phyloP scores from a whole-genome alignment of 2,888 invertebrate genomes.

The Aspidiotus destructor region DNA sequence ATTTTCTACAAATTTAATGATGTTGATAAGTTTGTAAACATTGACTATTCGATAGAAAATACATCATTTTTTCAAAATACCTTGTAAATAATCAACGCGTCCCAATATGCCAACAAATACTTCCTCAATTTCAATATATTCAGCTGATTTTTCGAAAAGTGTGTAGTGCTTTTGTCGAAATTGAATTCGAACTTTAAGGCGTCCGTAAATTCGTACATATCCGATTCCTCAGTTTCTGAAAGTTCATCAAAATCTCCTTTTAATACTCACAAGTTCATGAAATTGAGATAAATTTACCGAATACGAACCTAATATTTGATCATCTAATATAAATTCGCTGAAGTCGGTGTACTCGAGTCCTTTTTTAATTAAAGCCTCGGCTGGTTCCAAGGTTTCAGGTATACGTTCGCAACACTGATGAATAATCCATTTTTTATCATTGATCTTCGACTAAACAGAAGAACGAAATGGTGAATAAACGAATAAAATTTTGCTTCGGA shows the following conservation, averaged over 20 bases:
- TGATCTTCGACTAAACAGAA: conserved; percentile 55
- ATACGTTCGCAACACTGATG: conserved; percentile 67
- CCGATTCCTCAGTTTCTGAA: conserved; percentile 16
- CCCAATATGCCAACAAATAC: conserved; percentile 28
- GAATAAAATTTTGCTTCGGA: too few relatives aligned
- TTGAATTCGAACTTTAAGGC: not conserved
- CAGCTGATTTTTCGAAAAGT: conserved; percentile 23
- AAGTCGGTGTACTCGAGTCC: conserved; percentile 60
- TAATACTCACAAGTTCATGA: too few relatives aligned
- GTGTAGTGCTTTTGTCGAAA: conserved; percentile 14
- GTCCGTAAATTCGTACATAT: not conserved
- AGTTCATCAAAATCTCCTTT: not conserved
- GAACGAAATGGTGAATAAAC: not conserved
- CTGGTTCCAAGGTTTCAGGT: conserved; percentile 62
- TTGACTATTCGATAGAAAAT: too few relatives aligned
- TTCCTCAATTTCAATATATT: conserved; percentile 28
- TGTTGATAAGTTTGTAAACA: conserved; percentile 2
- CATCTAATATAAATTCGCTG: conserved; percentile 37
- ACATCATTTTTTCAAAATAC: not conserved
- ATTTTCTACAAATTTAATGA: conserved; percentile 31
- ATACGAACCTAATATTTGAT: not conserved
- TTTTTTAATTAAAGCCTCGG: conserved; percentile 60
- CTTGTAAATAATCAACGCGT: conserved; percentile 23
- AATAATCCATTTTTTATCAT: conserved; percentile 67
- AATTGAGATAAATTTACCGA: not conserved